phyloP scores from a whole-genome alignment of 2,113 vertebrate genomes.

The Engraulis encrasicolus region DNA sequence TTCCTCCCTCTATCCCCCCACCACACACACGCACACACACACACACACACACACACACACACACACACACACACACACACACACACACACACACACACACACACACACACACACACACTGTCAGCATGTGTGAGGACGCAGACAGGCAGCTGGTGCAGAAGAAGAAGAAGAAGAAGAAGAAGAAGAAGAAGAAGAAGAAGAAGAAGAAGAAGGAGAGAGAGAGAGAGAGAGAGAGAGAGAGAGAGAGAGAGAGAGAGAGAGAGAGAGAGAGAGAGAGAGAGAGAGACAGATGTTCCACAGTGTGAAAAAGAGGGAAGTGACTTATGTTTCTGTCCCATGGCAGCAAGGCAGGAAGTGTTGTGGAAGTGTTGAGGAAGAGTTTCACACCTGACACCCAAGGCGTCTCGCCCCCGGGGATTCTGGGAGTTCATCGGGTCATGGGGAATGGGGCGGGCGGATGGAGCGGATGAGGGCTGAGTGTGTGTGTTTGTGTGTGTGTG shows the following conservation, averaged over 20 bases:
- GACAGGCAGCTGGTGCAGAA: slow-evolving; percentile 54
- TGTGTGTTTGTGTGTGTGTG: no score
- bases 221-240: background rate
- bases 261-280: background rate
- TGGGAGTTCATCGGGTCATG: slow-evolving; percentile 13
- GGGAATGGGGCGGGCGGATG: background rate
- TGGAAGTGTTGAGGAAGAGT: no score
- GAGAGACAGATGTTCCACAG: slow-evolving; percentile 28
- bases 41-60: background rate
- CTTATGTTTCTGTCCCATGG: background rate
- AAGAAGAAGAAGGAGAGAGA: no score
- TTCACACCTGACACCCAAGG: background rate
- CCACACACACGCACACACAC: background rate
- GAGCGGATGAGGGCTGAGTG: background rate
- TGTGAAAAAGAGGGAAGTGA: slow-evolving; percentile 22
- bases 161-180: background rate
- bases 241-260: background rate
- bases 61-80: background rate
- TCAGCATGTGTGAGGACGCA: slow-evolving; percentile 47
- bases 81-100: background rate
- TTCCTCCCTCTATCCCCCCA: background rate
- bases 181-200: no score
- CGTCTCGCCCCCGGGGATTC: background rate
- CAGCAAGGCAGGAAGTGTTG: slow-evolving; percentile 5
- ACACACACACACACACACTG: background rate